phyloP scores from a whole-genome alignment of 2,888 invertebrate species.

The Tridacna gigas region DNA sequence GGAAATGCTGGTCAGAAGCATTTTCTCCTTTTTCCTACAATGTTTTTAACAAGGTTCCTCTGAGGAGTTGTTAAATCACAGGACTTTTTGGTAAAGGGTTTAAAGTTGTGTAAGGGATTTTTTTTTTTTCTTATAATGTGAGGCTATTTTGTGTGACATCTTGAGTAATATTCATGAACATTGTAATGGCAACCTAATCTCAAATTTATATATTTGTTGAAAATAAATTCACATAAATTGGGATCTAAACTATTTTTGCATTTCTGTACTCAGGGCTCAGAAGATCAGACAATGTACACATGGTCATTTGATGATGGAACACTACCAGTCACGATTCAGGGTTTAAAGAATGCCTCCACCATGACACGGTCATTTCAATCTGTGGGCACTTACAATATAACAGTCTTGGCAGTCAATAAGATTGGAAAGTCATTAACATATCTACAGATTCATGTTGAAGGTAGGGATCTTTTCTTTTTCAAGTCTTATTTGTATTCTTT shows the following conservation, averaged over 20 bases:
- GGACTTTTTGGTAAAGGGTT: no score
- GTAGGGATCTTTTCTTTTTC: constrained; percentile 33
- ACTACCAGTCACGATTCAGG: constrained; percentile 38
- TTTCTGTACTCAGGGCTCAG: constrained; percentile 40
- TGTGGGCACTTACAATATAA: constrained; percentile 71
- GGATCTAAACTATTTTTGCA: not conserved
- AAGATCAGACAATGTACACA: constrained; percentile 69
- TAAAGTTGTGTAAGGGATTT: no score
- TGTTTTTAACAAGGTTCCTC: no score
- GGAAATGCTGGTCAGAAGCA: no score
- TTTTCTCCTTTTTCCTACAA: no score
- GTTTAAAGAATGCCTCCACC: constrained; percentile 57
- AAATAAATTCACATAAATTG: no score
- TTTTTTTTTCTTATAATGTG: no score
- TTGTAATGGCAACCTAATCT: no score
- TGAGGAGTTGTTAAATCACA: no score
- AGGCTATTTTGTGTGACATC: no score
- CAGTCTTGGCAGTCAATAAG: constrained; percentile 71
- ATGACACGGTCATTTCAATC: constrained; percentile 64
- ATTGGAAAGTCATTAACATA: constrained; percentile 63
- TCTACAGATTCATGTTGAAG: constrained; percentile 66
- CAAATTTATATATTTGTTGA: no score
- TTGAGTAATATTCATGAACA: no score
- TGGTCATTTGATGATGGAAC: constrained; percentile 72
- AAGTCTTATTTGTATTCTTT: not conserved